phyloP scores from a whole-genome alignment of 2,888 invertebrate genomes.

The Drosophila picticornis region DNA sequence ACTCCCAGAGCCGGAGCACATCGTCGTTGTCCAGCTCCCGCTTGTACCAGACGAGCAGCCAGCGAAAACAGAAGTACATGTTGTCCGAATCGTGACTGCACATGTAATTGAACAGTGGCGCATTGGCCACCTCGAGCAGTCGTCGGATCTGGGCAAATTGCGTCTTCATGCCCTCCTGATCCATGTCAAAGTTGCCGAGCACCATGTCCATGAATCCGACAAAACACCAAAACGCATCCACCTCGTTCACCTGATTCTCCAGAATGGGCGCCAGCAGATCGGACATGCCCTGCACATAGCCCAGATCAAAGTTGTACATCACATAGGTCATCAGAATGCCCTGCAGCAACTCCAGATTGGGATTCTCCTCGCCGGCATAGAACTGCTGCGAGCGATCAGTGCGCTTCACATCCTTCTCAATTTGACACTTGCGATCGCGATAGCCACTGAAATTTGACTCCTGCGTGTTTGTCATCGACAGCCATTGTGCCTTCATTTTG shows the following conservation, averaged over 20 bases:
- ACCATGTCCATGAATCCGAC: constrained; percentile 98
- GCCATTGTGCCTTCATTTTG: constrained; percentile 98
- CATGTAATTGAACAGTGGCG: constrained; percentile 94
- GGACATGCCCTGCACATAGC: constrained; percentile 99
- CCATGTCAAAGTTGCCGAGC: constrained; percentile 97
- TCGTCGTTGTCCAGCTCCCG: constrained; percentile 95
- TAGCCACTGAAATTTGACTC: constrained; percentile 95
- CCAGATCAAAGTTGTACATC: constrained; percentile 99
- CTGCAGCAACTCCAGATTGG: constrained; percentile 92
- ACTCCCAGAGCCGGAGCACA: constrained; percentile 97
- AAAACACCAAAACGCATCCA: constrained; percentile 99
- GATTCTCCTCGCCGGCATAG: constrained; percentile 97
- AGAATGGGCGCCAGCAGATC: constrained; percentile 97
- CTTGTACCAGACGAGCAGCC: constrained; percentile 98
- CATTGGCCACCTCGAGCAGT: constrained; percentile 92
- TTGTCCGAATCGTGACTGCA: constrained; percentile 89
- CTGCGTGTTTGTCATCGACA: constrained; percentile 94
- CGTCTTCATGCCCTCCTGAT: constrained; percentile 97
- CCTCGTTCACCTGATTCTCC: constrained; percentile 93
- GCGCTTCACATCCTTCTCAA: constrained; percentile 98
- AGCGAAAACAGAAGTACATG: constrained; percentile 99
- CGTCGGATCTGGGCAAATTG: constrained; percentile 94
- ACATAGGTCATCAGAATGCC: constrained; percentile 99
- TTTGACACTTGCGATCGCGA: constrained; percentile 95
- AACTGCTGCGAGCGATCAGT: constrained; percentile 96